Evolutionary conservation across 2,113 vertebrate species (phyloP).

Genomic region (Bufo bufo): DNA sequence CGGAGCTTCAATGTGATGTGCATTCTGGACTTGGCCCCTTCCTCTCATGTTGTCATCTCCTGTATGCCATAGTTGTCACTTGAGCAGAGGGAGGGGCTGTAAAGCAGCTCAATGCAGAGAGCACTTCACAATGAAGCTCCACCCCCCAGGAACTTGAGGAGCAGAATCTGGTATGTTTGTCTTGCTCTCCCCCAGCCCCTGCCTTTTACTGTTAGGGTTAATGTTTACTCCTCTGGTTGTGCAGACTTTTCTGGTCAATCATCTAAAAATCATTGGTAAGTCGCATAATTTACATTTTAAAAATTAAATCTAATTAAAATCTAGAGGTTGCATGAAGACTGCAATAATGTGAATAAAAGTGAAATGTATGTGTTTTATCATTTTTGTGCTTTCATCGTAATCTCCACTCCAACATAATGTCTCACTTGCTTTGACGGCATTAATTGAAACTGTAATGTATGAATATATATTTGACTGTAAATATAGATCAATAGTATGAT

Average conservation of each 20-base stretch:
- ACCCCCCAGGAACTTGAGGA: too few species aligned
- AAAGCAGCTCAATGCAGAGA: too few species aligned
- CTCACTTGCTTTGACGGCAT: conserved; percentile 42
- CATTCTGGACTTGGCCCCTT: too few species aligned
- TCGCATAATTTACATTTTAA: not conserved
- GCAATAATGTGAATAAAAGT: not conserved
- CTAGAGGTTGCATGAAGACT: not conserved
- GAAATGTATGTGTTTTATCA: not conserved
- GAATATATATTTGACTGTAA: conserved; percentile 50
- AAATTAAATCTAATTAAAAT: not conserved
- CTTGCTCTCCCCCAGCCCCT: too few species aligned
- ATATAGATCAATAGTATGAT: conserved; percentile 38
- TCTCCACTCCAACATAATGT: conserved; percentile 28
- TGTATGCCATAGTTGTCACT: too few species aligned
- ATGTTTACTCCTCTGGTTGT: too few species aligned
- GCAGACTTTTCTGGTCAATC: not conserved
- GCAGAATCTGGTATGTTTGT: too few species aligned
- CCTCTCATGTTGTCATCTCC: too few species aligned
- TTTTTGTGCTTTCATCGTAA: conserved; percentile 39
- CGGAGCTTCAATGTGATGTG: too few species aligned
- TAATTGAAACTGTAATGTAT: conserved; percentile 44
- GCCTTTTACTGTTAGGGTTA: too few species aligned
- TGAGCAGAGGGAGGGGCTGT: too few species aligned
- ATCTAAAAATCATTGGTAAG: not conserved
- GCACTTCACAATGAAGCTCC: too few species aligned